Percentiles rank a stretch among this genome's conserved stretches.
These are phyloP conservation scores for Anabacerthia variegaticeps DNA, from an alignment of 2,797 vertebrate species.

Conservation along the genomic window DNA sequence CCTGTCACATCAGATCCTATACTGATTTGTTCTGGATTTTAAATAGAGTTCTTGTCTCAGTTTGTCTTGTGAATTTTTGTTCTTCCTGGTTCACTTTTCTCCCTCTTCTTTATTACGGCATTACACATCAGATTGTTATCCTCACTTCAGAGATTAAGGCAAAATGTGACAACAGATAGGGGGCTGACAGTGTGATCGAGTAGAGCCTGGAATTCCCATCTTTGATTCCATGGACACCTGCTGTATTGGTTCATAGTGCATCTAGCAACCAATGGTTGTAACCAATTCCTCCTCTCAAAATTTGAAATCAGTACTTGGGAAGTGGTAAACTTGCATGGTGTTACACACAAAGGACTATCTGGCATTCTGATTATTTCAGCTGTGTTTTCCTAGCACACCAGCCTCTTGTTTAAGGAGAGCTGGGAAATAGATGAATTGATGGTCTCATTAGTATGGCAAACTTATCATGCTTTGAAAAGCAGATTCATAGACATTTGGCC, in stretches of 20 bases:
- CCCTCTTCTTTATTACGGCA: accelerated
- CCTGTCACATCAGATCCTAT: background rate
- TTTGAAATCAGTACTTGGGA: background rate
- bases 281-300: background rate
- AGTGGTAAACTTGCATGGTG: background rate
- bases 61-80: background rate
- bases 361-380: background rate
- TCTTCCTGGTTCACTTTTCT: background rate
- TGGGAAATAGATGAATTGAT: constrained; percentile 2
- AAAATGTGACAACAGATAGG: background rate
- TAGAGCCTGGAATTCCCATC: background rate
- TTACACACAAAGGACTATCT: background rate
- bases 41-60: background rate
- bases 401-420: background rate
- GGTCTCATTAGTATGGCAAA: constrained; percentile 17
- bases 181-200: background rate
- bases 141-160: background rate
- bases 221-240: background rate
- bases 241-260: background rate
- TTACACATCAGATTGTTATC: background rate
- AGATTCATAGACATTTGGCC: background rate
- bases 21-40: background rate
- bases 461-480: background rate
- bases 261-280: background rate
- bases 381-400: constrained; percentile 16